A percentile compares a stretch with the other conserved stretches of the same genome.
Conservation (phyloP, 2,888 invertebrate genomes). For the Cerceris ruficornis region DNA sequence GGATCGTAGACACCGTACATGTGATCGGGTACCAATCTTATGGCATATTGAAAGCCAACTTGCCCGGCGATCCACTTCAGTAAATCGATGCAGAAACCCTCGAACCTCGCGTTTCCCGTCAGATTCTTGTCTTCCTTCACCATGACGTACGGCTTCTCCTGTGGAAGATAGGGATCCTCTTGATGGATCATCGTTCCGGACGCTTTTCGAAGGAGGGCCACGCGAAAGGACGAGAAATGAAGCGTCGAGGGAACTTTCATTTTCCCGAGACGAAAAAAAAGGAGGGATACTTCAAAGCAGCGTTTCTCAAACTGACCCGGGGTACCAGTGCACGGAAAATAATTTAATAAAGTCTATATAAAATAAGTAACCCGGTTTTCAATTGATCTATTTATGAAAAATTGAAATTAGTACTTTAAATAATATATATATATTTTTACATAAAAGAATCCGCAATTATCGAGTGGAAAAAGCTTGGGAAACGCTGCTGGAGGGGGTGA, state of each 20-base stretch:
- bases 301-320: no score
- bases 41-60: constrained; percentile 94
- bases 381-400: no score
- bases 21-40: constrained; percentile 92
- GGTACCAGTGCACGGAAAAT: no score
- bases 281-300: no score
- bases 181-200: constrained; percentile 32
- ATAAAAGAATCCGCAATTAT: no score
- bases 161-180: constrained; percentile 54
- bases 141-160: constrained; percentile 97
- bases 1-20: constrained; percentile 96
- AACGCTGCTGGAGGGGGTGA: no score
- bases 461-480: no score
- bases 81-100: constrained; percentile 96
- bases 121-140: constrained; percentile 92
- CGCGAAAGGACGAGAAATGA: constrained; percentile 6
- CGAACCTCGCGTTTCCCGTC: constrained; percentile 93
- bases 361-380: no score
- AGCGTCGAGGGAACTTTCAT: not conserved
- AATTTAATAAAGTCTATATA: no score
- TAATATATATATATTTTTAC: no score
- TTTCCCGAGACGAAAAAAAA: no score
- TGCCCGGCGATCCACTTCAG: constrained; percentile 91
- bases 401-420: no score
- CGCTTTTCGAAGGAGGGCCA: not conserved